A percentile compares a stretch with the other conserved stretches of the same genome.
Evolutionary conservation across 2,797 vertebrate genomes (phyloP).

Genomic region (Sphenodon punctatus): DNA sequence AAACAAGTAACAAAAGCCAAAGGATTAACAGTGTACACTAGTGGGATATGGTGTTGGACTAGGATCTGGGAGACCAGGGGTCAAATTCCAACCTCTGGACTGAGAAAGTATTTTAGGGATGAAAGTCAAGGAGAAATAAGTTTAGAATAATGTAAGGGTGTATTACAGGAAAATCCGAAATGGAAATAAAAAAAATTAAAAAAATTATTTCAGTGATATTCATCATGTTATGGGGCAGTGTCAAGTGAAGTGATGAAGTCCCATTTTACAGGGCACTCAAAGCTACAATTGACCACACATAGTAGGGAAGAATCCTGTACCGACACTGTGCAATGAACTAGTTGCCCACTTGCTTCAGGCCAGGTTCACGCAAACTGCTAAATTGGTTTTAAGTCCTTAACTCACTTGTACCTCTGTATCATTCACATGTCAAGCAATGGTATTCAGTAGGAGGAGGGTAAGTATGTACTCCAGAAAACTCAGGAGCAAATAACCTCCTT

Average conservation of each 20-base stretch:
- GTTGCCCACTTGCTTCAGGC: not conserved
- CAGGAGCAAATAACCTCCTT: too few relatives aligned
- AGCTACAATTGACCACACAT: not conserved
- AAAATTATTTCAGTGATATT: not conserved
- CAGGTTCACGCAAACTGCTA: not conserved
- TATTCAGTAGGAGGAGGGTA: not conserved
- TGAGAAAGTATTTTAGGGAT: not conserved
- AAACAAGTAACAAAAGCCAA: not conserved
- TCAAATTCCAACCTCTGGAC: not conserved
- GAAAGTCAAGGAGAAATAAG: too few relatives aligned
- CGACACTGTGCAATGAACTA: not conserved
- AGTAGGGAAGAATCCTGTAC: not conserved
- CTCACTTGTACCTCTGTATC: too few relatives aligned
- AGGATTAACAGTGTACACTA: not conserved
- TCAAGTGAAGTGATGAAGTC: not conserved
- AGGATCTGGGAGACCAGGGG: not conserved
- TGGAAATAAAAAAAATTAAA: not conserved
- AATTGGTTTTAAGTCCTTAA: not conserved
- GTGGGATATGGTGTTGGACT: not conserved
- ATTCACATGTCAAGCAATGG: not conserved
- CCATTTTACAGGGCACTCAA: not conserved
- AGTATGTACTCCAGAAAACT: not conserved
- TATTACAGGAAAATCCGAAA: not conserved
- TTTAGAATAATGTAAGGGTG: not conserved
- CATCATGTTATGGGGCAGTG: not conserved